phyloP scores from a whole-genome alignment of 2,888 invertebrate genomes.

The Ochlodes sylvanus region DNA sequence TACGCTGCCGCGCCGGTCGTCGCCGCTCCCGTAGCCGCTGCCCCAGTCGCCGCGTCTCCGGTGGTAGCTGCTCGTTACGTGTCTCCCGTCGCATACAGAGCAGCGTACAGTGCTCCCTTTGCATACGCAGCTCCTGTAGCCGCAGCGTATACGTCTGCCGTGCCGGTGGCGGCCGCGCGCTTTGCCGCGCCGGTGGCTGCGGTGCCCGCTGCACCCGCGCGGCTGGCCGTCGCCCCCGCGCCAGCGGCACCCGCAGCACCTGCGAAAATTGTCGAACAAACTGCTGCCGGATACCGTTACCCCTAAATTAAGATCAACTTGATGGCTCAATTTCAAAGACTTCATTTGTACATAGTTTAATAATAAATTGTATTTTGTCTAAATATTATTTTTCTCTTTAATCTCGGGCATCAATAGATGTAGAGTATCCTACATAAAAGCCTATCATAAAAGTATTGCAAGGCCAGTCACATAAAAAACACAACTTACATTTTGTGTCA shows the following conservation, averaged over 20 bases:
- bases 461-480: too few species aligned
- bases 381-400: neutral
- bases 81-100: conserved; percentile 40
- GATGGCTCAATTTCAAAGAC: conserved; percentile 65
- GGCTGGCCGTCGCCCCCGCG: conserved; percentile 66
- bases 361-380: conserved; percentile 43
- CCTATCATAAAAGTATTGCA: too few species aligned
- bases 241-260: conserved; percentile 84
- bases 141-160: conserved; percentile 47
- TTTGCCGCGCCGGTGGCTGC: conserved; percentile 62
- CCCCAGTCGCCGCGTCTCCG: neutral
- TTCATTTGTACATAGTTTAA: conserved; percentile 68
- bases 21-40: too few species aligned
- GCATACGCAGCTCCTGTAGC: conserved; percentile 45
- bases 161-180: conserved; percentile 47
- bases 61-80: conserved; percentile 45
- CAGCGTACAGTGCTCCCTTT: conserved; percentile 49
- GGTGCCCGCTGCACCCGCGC: conserved; percentile 50
- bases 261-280: conserved; percentile 85
- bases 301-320: conserved; percentile 62
- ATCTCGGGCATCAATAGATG: too few species aligned
- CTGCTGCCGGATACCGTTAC: conserved; percentile 72
- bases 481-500: too few species aligned
- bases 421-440: too few species aligned
- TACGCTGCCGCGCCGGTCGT: too few species aligned